Percentiles rank a stretch among this genome's conserved stretches.
phyloP scores from a whole-genome alignment of 2,113 vertebrate genomes.

The Sinocyclocheilus rhinocerous region DNA sequence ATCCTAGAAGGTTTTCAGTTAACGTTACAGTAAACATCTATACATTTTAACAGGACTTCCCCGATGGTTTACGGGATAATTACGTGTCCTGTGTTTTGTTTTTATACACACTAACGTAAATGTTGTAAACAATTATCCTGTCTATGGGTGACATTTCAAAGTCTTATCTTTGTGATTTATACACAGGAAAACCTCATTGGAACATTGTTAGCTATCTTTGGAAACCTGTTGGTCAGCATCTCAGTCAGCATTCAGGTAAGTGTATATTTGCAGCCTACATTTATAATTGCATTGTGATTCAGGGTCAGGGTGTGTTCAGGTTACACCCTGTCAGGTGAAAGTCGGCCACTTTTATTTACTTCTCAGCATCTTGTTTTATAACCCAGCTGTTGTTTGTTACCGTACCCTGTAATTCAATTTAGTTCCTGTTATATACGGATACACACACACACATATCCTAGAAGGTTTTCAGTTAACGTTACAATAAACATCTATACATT shows the following conservation, averaged over 20 bases:
- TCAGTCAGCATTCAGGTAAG: slow-evolving; percentile 91
- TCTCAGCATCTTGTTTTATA: not conserved
- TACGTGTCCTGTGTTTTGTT: not conserved
- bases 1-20: no score
- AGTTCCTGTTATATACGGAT: no score
- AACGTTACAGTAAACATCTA: no score
- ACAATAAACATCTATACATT: no score
- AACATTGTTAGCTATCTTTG: slow-evolving; percentile 92
- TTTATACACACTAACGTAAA: not conserved
- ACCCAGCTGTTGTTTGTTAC: not conserved
- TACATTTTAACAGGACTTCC: no score
- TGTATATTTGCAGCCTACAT: not conserved
- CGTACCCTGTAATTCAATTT: no score
- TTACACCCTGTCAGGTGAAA: slow-evolving; percentile 28
- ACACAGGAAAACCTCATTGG: slow-evolving; percentile 94
- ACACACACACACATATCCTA: no score
- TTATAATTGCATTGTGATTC: slow-evolving; percentile 9
- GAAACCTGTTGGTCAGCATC: slow-evolving; percentile 91
- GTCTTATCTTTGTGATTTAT: not conserved
- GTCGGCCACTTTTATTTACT: not conserved
- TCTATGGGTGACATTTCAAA: not conserved
- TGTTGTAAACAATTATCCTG: not conserved
- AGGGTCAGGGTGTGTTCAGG: slow-evolving; percentile 29
- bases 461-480: no score
- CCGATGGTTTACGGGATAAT: no score